These are phyloP conservation scores for Climacteris rufus DNA, from an alignment of 2,113 vertebrate species.

Conservation along the genomic window DNA sequence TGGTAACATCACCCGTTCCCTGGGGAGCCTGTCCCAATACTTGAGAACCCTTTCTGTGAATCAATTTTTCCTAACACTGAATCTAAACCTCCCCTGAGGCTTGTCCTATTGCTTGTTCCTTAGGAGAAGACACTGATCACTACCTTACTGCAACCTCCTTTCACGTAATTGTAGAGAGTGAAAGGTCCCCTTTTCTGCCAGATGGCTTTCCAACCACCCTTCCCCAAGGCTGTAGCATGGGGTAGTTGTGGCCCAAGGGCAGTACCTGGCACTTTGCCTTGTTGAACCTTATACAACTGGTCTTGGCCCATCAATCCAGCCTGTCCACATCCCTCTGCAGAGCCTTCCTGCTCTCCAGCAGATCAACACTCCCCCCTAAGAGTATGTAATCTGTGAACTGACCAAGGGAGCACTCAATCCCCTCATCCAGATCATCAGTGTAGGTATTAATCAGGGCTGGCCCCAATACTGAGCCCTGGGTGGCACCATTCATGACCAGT, in stretches of 20 bases:
- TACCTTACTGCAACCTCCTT: neutral
- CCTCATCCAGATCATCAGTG: neutral
- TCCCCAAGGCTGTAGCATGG: neutral
- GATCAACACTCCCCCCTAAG: neutral
- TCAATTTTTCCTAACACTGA: neutral
- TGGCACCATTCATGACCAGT: neutral
- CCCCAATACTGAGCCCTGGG: neutral
- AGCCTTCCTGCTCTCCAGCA: neutral
- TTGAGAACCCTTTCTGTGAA: neutral
- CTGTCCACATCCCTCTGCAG: neutral
- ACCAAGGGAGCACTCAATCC: neutral
- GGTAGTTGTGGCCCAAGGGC: neutral
- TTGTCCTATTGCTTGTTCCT: neutral
- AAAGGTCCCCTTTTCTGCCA: neutral
- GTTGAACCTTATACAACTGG: neutral
- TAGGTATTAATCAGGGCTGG: neutral
- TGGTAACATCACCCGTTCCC: neutral
- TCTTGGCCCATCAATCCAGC: neutral
- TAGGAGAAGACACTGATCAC: neutral
- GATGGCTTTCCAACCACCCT: neutral
- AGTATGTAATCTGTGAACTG: neutral
- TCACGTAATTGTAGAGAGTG: neutral
- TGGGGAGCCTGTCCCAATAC: neutral
- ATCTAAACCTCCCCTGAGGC: neutral
- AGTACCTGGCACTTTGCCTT: neutral